Conservation (phyloP, 2,113 vertebrate genomes). For the Sprattus sprattus region DNA sequence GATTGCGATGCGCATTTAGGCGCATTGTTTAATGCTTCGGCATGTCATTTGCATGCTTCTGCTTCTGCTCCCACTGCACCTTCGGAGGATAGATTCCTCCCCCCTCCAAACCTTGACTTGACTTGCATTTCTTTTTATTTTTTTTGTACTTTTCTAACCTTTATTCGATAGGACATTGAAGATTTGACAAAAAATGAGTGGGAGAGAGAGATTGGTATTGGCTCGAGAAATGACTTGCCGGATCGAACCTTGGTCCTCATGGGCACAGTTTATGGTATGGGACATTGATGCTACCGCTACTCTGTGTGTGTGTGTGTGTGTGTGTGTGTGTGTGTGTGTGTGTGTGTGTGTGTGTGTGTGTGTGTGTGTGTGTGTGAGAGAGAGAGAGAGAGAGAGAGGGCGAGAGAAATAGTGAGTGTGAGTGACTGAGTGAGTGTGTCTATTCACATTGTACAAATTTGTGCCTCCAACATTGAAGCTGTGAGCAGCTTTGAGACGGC, state of each 20-base stretch:
- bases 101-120: constrained; percentile 47
- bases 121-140: constrained; percentile 68
- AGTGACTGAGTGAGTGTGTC: constrained; percentile 4
- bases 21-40: constrained; percentile 72
- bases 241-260: no score
- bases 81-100: constrained; percentile 44
- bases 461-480: constrained; percentile 67
- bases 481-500: constrained; percentile 69
- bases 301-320: no score
- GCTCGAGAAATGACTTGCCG: no score
- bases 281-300: no score
- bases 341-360: constrained; percentile 7
- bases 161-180: no score
- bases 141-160: constrained; percentile 45
- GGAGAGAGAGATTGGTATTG: no score
- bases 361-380: constrained; percentile 13
- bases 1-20: constrained; percentile 75
- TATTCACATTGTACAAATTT: constrained; percentile 73
- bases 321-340: not conserved
- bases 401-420: no score
- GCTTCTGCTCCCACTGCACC: constrained; percentile 66
- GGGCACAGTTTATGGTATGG: no score
- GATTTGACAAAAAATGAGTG: no score
- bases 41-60: constrained; percentile 71
- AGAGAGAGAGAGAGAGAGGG: not conserved